These are phyloP conservation scores for Zaprionus ornatus DNA, from an alignment of 1,140 invertebrate genomes.

Conservation along the genomic window DNA sequence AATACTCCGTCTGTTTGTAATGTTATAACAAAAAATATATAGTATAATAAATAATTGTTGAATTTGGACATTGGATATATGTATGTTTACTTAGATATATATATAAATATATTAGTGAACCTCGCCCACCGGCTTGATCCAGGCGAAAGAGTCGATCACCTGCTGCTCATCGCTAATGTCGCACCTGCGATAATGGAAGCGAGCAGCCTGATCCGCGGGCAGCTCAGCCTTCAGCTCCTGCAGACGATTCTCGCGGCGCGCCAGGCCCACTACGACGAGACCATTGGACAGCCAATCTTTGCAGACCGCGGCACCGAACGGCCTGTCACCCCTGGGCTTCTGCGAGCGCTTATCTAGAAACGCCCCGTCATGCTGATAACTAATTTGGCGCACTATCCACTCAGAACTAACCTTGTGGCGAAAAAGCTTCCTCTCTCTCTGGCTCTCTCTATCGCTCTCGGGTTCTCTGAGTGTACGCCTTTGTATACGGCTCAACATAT, in stretches of 20 bases:
- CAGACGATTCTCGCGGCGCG: constrained; percentile 86
- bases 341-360: not conserved
- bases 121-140: too few relatives aligned
- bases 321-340: not conserved
- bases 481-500: not conserved
- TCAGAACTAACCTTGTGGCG: not conserved
- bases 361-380: constrained; percentile 34
- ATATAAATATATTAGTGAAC: too few relatives aligned
- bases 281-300: constrained; percentile 84
- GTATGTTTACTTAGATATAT: too few relatives aligned
- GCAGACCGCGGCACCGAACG: constrained; percentile 83
- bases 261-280: constrained; percentile 88
- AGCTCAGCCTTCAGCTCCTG: constrained; percentile 72
- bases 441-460: too few relatives aligned
- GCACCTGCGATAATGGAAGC: constrained; percentile 84
- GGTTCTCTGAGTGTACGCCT: not conserved
- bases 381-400: constrained; percentile 15
- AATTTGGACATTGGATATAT: too few relatives aligned
- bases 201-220: constrained; percentile 67
- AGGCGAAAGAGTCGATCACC: constrained; percentile 87
- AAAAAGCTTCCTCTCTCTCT: not conserved
- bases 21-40: too few relatives aligned
- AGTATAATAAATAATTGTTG: too few relatives aligned
- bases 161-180: constrained; percentile 88
- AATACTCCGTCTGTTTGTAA: too few relatives aligned